phyloP scores from a whole-genome alignment of 2,797 vertebrate species.

The Hypotaenidia philippensis region DNA sequence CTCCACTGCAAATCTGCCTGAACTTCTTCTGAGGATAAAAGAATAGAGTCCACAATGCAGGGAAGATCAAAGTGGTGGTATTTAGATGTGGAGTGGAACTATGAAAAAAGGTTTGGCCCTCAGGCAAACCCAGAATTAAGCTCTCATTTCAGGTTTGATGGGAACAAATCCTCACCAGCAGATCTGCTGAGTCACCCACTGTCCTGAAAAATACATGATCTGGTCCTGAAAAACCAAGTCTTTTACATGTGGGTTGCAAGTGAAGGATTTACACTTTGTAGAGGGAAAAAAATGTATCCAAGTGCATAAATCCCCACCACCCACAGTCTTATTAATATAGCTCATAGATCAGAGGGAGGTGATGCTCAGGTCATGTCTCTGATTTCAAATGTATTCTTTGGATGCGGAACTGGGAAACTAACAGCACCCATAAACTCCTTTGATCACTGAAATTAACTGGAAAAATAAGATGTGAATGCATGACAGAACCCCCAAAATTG shows the following conservation, averaged over 20 bases:
- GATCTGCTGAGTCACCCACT: neutral
- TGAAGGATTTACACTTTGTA: constrained; percentile 7
- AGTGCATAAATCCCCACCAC: constrained; percentile 6
- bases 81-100: neutral
- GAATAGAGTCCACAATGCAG: neutral
- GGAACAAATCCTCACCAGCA: constrained; percentile 44
- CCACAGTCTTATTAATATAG: neutral
- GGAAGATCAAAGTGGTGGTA: constrained; percentile 31
- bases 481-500: neutral
- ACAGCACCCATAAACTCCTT: neutral
- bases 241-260: neutral
- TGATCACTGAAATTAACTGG: constrained; percentile 8
- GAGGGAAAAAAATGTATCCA: neutral
- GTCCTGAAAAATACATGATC: neutral
- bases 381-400: neutral
- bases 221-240: constrained; percentile 8
- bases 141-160: neutral
- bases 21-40: neutral
- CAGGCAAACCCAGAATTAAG: constrained; percentile 41
- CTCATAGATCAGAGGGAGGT: neutral
- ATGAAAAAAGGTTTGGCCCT: constrained; percentile 1
- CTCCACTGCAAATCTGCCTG: neutral
- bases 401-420: constrained; percentile 8
- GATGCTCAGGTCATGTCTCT: neutral
- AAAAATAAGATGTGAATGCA: neutral